These are phyloP conservation scores for Copidosoma floridanum DNA, from an alignment of 1,140 invertebrate species.

Conservation along the genomic window DNA sequence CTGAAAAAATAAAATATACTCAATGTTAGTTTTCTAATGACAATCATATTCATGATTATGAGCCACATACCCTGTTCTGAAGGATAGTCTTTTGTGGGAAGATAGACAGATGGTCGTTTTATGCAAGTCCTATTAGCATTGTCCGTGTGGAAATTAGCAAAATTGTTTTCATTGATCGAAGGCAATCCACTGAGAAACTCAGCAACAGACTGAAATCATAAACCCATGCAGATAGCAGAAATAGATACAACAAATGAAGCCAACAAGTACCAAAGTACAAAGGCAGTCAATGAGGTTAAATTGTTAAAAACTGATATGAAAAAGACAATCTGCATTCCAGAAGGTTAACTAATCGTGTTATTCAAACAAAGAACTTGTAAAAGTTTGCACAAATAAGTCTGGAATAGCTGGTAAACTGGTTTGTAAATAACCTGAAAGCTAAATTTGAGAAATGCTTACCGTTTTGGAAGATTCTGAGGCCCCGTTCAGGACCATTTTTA, in stretches of 20 bases:
- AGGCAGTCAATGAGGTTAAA: no score
- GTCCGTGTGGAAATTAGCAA: constrained; percentile 84
- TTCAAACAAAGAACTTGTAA: no score
- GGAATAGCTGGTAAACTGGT: background rate
- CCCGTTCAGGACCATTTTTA: background rate
- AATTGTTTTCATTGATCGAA: constrained; percentile 87
- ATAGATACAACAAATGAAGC: no score
- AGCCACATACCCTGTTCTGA: constrained; percentile 83
- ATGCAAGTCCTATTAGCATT: constrained; percentile 78
- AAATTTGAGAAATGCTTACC: constrained; percentile 29
- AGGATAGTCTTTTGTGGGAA: constrained; percentile 85
- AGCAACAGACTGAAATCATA: constrained; percentile 66
- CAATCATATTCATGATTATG: background rate
- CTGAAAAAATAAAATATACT: constrained; percentile 59
- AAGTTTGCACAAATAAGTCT: background rate
- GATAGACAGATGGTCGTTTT: constrained; percentile 84
- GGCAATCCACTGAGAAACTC: constrained; percentile 90
- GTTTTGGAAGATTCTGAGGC: constrained; percentile 33
- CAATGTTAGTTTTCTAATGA: constrained; percentile 7
- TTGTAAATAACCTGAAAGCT: background rate
- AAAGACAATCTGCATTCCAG: no score
- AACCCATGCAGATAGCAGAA: no score
- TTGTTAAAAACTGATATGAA: no score
- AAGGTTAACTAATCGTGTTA: no score
- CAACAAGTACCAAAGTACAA: no score